Base-by-base conservation (phyloP, 2,797 vertebrate genomes). In the Harpia harpyja region DNA sequence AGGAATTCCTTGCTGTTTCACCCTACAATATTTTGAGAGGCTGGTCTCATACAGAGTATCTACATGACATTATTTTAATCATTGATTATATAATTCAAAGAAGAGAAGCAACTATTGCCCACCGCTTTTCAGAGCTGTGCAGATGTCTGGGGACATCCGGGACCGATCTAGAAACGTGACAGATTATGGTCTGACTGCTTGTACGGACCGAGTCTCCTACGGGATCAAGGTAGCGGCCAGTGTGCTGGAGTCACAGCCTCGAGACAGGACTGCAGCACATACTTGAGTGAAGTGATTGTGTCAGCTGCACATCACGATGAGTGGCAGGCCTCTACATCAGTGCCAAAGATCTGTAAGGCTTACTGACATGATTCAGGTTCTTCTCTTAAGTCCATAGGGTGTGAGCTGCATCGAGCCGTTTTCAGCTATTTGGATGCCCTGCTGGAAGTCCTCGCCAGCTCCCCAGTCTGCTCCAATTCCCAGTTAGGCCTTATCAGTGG, bases 241-340 rank as follows among this genome's bases (percentile, higher is more conserved):
- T 33, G 39, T 63, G 56, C 19, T 28, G 41, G 46, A 57, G 44
- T n/a, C 53, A n/a, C 39, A 64, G 53, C 35, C 39, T 12, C 0
- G 1, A 51, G 53, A 28, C 0, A 2, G 56, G 32, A 10, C 37
- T 37, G 48, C 56, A 72, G 86, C 35, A 37, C n/a, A 6, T 9
- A 25, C 10, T 4, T 3, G 27, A 46, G 51, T 0, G n/a, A 39
- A 35, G 49, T 0, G 16, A 20, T 6, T 22, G 44, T 54, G 54
- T 9, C 70, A 44, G 22, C 3, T 32, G 77, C 61, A 41, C 15
- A 0, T 28, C 49, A 10, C 14, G 2, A 0, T 0, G n/a, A 8
- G 35, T 7, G 25, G 13, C 74, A 54, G 15, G 7, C 14, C 24
- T 44, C 43, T 27, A 32, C n/a, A 63, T 20, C 51, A 33, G 25